Percentiles rank a stretch among this genome's conserved stretches.
Conservation (phyloP, 1,140 invertebrate genomes). For the Drosophila melanica region DNA sequence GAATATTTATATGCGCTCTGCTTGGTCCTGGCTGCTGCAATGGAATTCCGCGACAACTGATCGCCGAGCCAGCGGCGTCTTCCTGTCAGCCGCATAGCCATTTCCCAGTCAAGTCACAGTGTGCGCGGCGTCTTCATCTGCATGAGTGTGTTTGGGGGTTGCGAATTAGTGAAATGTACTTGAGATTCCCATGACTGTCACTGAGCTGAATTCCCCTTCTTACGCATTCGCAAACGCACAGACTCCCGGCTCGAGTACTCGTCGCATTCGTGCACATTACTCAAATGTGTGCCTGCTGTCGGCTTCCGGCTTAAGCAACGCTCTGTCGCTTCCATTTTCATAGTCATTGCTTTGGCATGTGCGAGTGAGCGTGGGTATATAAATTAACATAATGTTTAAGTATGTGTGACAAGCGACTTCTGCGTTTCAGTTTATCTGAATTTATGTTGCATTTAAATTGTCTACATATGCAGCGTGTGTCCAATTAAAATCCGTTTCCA, state of each 20-base stretch:
- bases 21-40: slow-evolving; percentile 30
- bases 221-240: slow-evolving; percentile 7
- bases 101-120: background rate
- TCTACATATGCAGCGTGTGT: slow-evolving; percentile 35
- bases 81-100: slow-evolving; percentile 28
- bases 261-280: slow-evolving; percentile 6
- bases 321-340: slow-evolving; percentile 79
- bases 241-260: slow-evolving; percentile 44
- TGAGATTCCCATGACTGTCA: slow-evolving; percentile 68
- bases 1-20: slow-evolving; percentile 71
- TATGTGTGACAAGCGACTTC: slow-evolving; percentile 81
- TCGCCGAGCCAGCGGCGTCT: slow-evolving; percentile 38
- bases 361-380: slow-evolving; percentile 53
- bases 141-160: slow-evolving; percentile 19
- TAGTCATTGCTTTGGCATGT: slow-evolving; percentile 53
- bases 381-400: slow-evolving; percentile 82
- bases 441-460: slow-evolving; percentile 78
- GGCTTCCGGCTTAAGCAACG: slow-evolving; percentile 74
- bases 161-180: slow-evolving; percentile 73
- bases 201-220: slow-evolving; percentile 21
- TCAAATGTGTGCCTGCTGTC: slow-evolving; percentile 52
- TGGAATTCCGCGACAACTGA: slow-evolving; percentile 57
- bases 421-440: slow-evolving; percentile 71
- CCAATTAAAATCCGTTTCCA: slow-evolving; percentile 69
- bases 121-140: slow-evolving; percentile 37